phyloP scores from a whole-genome alignment of 2,113 vertebrate genomes.

The Podarcis cretensis region DNA sequence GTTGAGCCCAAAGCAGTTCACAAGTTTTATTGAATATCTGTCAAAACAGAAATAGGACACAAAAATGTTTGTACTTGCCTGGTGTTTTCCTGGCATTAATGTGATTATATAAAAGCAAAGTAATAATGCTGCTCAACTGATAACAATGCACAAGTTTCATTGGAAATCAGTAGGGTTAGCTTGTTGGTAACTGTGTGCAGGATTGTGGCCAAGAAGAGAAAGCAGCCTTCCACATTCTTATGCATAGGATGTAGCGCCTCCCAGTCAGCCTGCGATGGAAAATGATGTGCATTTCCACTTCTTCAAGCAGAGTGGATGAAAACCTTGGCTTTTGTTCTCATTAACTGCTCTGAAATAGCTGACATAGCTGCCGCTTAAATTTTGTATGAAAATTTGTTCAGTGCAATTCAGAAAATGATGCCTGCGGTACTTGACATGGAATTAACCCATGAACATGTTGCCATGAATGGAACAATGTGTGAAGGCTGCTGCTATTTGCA shows the following conservation, averaged over 20 bases:
- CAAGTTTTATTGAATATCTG: slow-evolving; percentile 4
- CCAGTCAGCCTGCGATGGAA: background rate
- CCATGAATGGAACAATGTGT: background rate
- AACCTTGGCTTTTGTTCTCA: background rate
- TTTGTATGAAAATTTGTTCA: background rate
- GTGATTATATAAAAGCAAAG: background rate
- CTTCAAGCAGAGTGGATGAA: background rate
- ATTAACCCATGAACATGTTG: background rate
- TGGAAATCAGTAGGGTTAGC: background rate
- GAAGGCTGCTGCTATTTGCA: background rate
- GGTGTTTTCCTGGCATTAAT: background rate
- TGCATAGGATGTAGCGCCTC: background rate
- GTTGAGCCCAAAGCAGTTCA: background rate
- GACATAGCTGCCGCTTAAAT: background rate
- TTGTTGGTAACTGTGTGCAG: background rate
- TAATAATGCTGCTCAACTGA: background rate
- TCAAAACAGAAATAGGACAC: background rate
- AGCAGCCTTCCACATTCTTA: background rate
- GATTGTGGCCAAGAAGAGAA: background rate
- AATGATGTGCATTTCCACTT: background rate
- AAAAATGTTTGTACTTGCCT: background rate
- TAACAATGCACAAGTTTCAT: background rate
- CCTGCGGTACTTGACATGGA: background rate
- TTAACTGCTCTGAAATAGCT: background rate
- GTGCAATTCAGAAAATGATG: background rate